A percentile compares a stretch with the other conserved stretches of the same genome.
Evolutionary conservation across 2,113 vertebrate species (phyloP).

Genomic region (Larimichthys polyactis): DNA sequence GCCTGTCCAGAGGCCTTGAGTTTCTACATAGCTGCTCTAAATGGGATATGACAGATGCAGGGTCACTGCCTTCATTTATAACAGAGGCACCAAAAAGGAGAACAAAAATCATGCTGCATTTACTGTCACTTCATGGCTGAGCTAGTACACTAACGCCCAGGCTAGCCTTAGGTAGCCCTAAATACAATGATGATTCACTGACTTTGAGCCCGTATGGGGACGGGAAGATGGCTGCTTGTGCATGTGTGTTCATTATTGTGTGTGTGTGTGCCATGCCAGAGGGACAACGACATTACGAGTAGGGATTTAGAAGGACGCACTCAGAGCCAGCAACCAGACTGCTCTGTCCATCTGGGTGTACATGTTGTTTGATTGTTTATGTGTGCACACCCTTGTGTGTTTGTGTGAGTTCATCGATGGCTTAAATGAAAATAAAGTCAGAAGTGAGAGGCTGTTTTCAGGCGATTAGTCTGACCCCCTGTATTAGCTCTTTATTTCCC

Average conservation of each 20-base stretch:
- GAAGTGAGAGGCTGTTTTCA: conserved; percentile 61
- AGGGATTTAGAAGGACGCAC: conserved; percentile 37
- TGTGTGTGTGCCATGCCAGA: conserved; percentile 20
- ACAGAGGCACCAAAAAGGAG: conserved; percentile 40
- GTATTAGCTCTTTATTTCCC: conserved; percentile 79
- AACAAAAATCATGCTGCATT: conserved; percentile 51
- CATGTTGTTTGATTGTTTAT: conserved; percentile 10
- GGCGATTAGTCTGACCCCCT: conserved; percentile 71
- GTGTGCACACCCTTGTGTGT: not conserved
- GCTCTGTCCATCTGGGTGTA: conserved; percentile 20
- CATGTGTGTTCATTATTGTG: not conserved
- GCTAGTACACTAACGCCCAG: conserved; percentile 29
- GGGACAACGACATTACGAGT: conserved; percentile 33
- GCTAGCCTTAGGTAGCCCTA: conserved; percentile 58
- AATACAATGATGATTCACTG: conserved; percentile 60
- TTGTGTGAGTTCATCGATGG: conserved; percentile 39
- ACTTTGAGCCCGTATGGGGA: conserved; percentile 46
- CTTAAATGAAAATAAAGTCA: conserved; percentile 64
- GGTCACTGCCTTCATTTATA: conserved; percentile 62
- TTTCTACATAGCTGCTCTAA: conserved; percentile 39
- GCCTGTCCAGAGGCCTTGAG: conserved; percentile 13
- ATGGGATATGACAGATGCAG: conserved; percentile 64
- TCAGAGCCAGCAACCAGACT: conserved; percentile 19
- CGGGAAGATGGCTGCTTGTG: conserved; percentile 1
- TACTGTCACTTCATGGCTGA: conserved; percentile 58